Conservation (phyloP, 2,113 vertebrate genomes). For the Notiomystis cincta region DNA sequence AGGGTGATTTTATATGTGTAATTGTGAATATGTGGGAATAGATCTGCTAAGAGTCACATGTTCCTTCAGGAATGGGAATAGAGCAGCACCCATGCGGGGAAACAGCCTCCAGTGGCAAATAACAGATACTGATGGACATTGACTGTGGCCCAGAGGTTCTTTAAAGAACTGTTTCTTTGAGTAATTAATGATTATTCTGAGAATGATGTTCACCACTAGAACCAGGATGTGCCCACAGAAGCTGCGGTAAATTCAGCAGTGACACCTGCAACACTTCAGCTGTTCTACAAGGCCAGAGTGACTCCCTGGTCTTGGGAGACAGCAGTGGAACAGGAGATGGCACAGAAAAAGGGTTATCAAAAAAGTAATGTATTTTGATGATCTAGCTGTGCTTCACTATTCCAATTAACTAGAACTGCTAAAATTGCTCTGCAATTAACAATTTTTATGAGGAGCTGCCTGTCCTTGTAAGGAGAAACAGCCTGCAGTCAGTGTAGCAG, state of each 20-base stretch:
- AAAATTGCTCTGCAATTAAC: neutral
- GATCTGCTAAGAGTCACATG: neutral
- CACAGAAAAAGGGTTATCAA: neutral
- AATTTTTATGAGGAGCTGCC: neutral
- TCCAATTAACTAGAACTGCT: neutral
- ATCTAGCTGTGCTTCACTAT: neutral
- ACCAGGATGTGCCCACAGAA: neutral
- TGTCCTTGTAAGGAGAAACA: neutral
- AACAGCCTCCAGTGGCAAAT: neutral
- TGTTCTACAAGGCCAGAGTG: neutral
- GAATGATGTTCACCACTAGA: neutral
- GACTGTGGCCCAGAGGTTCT: neutral
- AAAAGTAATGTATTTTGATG: neutral
- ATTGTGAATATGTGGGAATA: neutral
- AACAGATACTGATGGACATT: neutral
- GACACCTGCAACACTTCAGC: neutral
- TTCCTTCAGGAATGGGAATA: neutral
- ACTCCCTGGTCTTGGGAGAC: neutral
- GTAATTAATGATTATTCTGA: neutral
- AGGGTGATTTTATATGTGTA: neutral
- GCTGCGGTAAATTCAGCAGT: neutral
- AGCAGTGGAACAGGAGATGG: neutral
- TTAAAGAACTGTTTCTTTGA: neutral
- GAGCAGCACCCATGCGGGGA: neutral
- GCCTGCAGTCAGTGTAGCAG: neutral